phyloP scores from a whole-genome alignment of 1,140 invertebrate genomes.

The Pogonomyrmex barbatus region DNA sequence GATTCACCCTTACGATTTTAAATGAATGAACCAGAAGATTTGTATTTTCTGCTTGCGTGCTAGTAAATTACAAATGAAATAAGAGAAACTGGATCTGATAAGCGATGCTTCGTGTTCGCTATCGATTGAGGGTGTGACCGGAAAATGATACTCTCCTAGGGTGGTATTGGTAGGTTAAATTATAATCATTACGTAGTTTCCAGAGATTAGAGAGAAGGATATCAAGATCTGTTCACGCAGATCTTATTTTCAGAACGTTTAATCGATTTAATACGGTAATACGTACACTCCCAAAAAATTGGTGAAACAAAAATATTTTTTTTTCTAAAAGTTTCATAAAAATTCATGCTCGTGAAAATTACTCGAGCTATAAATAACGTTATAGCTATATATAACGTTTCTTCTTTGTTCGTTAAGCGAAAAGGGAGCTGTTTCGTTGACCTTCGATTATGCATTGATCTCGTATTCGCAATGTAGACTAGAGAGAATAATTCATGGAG shows the following conservation, averaged over 20 bases:
- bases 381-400: neutral
- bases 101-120: neutral
- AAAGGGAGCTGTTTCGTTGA: neutral
- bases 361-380: neutral
- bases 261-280: neutral
- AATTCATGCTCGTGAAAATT: neutral
- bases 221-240: neutral
- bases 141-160: neutral
- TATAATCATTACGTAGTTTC: neutral
- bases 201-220: neutral
- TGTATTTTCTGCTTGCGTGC: neutral
- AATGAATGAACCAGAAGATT: neutral
- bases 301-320: neutral
- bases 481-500: slow-evolving; percentile 43
- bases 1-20: neutral
- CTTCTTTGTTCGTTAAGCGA: slow-evolving; percentile 31
- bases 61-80: neutral
- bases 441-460: slow-evolving; percentile 40
- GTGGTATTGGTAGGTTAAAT: neutral
- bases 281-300: neutral
- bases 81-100: neutral
- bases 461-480: slow-evolving; percentile 20
- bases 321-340: neutral
- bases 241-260: neutral
- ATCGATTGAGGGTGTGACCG: neutral